phyloP scores from a whole-genome alignment of 2,888 invertebrate species.

The Ormyrus labotus region DNA sequence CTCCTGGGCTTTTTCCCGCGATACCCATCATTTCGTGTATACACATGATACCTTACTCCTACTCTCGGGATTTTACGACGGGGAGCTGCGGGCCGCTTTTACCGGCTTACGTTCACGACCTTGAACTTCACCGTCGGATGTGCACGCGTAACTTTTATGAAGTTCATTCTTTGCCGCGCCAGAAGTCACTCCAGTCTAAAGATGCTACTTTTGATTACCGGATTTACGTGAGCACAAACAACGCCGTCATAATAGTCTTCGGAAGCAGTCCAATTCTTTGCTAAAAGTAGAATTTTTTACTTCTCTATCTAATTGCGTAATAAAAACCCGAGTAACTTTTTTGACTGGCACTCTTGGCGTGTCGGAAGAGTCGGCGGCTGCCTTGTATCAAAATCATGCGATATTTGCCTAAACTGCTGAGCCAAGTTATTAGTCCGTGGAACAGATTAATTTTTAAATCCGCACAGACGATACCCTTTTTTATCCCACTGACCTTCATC shows the following conservation, averaged over 20 bases:
- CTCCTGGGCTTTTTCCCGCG: constrained; percentile 30
- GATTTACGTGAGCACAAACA: no score
- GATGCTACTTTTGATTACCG: not conserved
- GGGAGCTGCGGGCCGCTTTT: not conserved
- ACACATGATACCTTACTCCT: not conserved
- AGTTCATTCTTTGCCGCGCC: not conserved
- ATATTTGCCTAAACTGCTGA: constrained; percentile 10
- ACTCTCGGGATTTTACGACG: constrained; percentile 8
- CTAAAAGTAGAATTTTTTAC: no score
- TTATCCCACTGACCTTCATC: constrained; percentile 14
- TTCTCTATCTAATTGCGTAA: no score
- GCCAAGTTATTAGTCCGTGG: not conserved
- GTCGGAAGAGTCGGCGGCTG: constrained; percentile 23
- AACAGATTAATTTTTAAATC: constrained; percentile 40
- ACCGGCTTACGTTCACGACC: not conserved
- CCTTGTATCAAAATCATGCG: not conserved
- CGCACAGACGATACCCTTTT: not conserved
- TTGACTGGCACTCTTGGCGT: no score
- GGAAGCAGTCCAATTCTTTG: no score
- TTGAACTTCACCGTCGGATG: constrained; percentile 6
- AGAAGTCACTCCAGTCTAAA: not conserved
- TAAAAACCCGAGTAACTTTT: no score
- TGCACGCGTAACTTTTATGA: constrained; percentile 8
- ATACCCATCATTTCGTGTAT: not conserved
- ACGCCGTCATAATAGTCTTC: no score